Base-by-base conservation (phyloP, 2,113 vertebrate species). In the Piliocolobus tephrosceles region DNA sequence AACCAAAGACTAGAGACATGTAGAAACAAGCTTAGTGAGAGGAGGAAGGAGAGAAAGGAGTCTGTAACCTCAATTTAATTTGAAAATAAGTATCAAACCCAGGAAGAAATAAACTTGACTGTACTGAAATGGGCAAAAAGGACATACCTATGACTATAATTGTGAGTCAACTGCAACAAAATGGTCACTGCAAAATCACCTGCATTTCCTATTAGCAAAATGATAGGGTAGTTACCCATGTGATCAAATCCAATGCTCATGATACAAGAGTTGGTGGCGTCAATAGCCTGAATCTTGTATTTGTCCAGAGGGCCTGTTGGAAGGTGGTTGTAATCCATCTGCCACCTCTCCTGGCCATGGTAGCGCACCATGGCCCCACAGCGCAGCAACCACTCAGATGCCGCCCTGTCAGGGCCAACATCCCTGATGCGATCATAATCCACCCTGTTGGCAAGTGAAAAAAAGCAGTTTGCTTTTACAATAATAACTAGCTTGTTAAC, bases 191-290 rank as follows among this genome's bases (percentile, higher is more conserved):
- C 40, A 72, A 66, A 66, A 76, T 55, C 27, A 70, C 47, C 79
- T 40, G 30, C 23, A 72, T n/a, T 84, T 83, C 70, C n/a, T 88
- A 40, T 22, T 57, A 95, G 47, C 8, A 50, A 72, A 83, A 72
- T 47, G n/a, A 66, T 0, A 50, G 47, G 45, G 32, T 72, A 98
- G 8, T 99, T 98, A 99, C 99, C 99, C 96, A 99, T 93, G 90
- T 99, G 98, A 84, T 99, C 99, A 78, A 99, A 99, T 52, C 99
- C 99, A 82, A 96, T 97, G 98, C 98, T 97, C 99, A 99, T 99
- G 99, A 99, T 99, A 98, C 99, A 99, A 9, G 99, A 99, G 1
- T 99, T 99, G 0, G 99, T 99, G 95, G 99, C 99, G 6, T 99
- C 98, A 0, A 99, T 99, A 0, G 98, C 99, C 98, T 99, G 99